phyloP scores from a whole-genome alignment of 2,888 invertebrate genomes.

The Eilema depressum region DNA sequence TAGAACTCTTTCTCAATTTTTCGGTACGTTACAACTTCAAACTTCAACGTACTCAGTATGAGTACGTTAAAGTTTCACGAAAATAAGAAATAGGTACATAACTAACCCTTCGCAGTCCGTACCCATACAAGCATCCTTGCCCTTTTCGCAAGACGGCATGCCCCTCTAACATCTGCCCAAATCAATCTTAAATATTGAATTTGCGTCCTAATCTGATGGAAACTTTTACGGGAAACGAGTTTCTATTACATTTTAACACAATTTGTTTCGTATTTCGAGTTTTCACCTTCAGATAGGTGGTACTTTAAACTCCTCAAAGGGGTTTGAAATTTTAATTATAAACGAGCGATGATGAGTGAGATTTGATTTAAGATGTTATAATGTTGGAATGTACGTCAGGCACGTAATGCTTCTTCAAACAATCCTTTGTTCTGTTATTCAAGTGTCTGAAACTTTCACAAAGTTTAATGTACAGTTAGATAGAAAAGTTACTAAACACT shows the following conservation, averaged over 20 bases:
- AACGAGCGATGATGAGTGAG: conserved; percentile 63
- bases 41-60: not conserved
- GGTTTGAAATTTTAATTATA: conserved; percentile 75
- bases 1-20: too few species aligned
- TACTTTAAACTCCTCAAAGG: conserved; percentile 70
- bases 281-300: conserved; percentile 77
- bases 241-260: conserved; percentile 86
- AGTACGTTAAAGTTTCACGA: too few species aligned
- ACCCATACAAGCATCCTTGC: conserved; percentile 46
- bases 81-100: not conserved
- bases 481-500: not conserved
- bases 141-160: conserved; percentile 65
- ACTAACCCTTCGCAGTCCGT: not conserved
- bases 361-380: conserved; percentile 56
- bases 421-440: not conserved
- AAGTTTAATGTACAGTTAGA: not conserved
- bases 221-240: conserved; percentile 85
- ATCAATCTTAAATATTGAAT: conserved; percentile 87
- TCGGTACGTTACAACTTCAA: not conserved
- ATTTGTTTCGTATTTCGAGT: conserved; percentile 84
- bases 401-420: not conserved
- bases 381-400: conserved; percentile 18
- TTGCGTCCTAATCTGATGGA: conserved; percentile 84
- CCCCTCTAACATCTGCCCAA: conserved; percentile 82
- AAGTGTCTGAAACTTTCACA: not conserved